Evolutionary conservation across 2,888 invertebrate species (phyloP).

Genomic region (Thecocarcelia acutangulata): DNA sequence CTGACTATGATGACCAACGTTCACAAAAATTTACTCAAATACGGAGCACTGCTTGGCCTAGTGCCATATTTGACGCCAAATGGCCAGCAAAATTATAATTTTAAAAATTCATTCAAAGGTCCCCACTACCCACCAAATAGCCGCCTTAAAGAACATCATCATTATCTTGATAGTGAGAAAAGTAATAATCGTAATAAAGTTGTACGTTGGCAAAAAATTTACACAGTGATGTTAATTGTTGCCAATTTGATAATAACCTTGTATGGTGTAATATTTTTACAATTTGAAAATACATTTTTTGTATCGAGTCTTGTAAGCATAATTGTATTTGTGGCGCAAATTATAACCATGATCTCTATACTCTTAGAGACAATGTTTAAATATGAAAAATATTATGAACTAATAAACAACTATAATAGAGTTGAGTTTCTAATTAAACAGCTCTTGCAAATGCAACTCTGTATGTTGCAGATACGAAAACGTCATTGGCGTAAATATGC

Average conservation of each 20-base stretch:
- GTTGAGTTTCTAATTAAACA: constrained; percentile 61
- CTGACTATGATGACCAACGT: constrained; percentile 72
- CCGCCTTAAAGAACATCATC: constrained; percentile 10
- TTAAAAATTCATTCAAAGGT: constrained; percentile 28
- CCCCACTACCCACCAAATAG: neutral
- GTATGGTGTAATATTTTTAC: constrained; percentile 61
- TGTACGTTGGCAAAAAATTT: constrained; percentile 71
- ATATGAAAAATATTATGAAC: constrained; percentile 70
- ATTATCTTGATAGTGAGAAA: constrained; percentile 16
- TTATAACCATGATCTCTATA: constrained; percentile 70
- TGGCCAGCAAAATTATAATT: constrained; percentile 20
- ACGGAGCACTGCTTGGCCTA: constrained; percentile 74
- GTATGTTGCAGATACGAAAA: constrained; percentile 32
- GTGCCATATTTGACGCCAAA: constrained; percentile 72
- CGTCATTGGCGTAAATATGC: constrained; percentile 59
- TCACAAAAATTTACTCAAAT: constrained; percentile 72
- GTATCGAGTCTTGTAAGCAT: constrained; percentile 73
- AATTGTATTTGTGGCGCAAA: constrained; percentile 72
- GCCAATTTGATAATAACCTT: constrained; percentile 64
- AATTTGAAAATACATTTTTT: constrained; percentile 60
- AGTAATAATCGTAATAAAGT: constrained; percentile 18
- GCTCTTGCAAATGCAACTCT: constrained; percentile 57
- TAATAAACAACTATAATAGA: constrained; percentile 69
- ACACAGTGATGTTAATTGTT: constrained; percentile 69
- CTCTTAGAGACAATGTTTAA: constrained; percentile 72